Percentiles rank a stretch among this genome's conserved stretches.
Evolutionary conservation across 2,888 invertebrate species (phyloP).

Genomic region (Colostygia pectinataria): DNA sequence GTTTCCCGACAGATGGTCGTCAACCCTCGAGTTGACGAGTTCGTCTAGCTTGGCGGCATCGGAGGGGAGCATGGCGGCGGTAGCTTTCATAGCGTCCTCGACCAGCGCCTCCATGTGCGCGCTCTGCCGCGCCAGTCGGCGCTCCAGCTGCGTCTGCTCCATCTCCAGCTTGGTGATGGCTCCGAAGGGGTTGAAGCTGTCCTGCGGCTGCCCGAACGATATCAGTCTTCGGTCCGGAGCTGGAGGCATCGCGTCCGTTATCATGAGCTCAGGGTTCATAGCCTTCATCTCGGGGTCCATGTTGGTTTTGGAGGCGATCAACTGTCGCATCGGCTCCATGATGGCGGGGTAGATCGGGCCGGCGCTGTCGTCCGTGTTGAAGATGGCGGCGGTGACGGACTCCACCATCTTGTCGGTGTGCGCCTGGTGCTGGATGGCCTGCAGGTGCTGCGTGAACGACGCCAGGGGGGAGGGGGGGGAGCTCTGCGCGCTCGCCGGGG

Average conservation of each 20-base stretch:
- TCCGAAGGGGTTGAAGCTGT: conserved; percentile 65
- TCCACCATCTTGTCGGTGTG: conserved; percentile 81
- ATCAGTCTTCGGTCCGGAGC: conserved; percentile 53
- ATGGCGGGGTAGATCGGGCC: conserved; percentile 34
- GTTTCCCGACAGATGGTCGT: conserved; percentile 65
- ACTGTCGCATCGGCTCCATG: conserved; percentile 60
- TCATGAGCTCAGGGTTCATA: conserved; percentile 61
- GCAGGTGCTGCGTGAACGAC: conserved; percentile 73
- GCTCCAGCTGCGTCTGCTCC: conserved; percentile 62
- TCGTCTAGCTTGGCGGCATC: conserved; percentile 82
- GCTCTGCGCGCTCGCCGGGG: conserved; percentile 64
- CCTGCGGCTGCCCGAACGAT: conserved; percentile 54
- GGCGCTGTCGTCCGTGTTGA: conserved; percentile 66
- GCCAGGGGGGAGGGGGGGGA: conserved; percentile 66
- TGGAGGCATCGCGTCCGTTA: conserved; percentile 51
- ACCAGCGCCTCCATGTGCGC: conserved; percentile 77
- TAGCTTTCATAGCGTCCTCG: conserved; percentile 75
- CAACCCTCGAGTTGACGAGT: conserved; percentile 77
- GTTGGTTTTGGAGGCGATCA: conserved; percentile 55
- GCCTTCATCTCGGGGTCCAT: conserved; percentile 64
- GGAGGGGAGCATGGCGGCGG: conserved; percentile 68
- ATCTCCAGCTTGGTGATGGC: conserved; percentile 68
- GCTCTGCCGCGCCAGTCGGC: conserved; percentile 65
- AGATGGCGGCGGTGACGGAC: conserved; percentile 76
- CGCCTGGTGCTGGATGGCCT: conserved; percentile 75